Conservation (phyloP, 2,797 vertebrate species). For the Sebastes hubbsi region DNA sequence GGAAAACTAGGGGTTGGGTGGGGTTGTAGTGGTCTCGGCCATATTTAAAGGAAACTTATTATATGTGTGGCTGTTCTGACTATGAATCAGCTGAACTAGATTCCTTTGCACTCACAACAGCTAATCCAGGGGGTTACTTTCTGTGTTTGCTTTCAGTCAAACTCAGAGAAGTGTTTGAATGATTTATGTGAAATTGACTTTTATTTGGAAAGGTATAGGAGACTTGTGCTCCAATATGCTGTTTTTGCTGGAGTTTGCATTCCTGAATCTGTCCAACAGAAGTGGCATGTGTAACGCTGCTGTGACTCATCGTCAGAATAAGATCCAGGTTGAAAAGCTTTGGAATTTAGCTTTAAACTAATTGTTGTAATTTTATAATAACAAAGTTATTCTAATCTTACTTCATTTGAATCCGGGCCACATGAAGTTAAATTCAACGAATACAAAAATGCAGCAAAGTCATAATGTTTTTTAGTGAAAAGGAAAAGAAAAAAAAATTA, state of each 20-base stretch:
- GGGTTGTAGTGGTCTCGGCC: too few relatives aligned
- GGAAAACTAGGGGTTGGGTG: too few relatives aligned
- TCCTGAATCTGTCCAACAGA: not conserved
- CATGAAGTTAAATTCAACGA: accelerated
- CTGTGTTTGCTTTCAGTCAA: not conserved
- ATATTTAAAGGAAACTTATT: too few relatives aligned
- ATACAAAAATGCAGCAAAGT: not conserved
- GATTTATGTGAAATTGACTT: not conserved
- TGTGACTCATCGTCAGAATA: not conserved
- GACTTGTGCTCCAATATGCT: not conserved
- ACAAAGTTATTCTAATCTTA: accelerated
- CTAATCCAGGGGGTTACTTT: not conserved
- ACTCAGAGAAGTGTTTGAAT: not conserved
- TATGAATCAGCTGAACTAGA: not conserved
- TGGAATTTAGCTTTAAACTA: not conserved
- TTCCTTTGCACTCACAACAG: not conserved
- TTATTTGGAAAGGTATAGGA: not conserved
- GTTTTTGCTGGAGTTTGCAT: not conserved
- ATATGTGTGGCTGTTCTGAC: too few relatives aligned
- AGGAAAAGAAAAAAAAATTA: not conserved
- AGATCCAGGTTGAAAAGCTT: not conserved
- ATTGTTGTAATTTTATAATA: not conserved
- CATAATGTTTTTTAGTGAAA: not conserved
- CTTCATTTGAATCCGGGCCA: not conserved
- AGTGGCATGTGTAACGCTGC: not conserved